Evolutionary conservation across 1,140 invertebrate species (phyloP).

Genomic region (Anagrus nilaparvatae): DNA sequence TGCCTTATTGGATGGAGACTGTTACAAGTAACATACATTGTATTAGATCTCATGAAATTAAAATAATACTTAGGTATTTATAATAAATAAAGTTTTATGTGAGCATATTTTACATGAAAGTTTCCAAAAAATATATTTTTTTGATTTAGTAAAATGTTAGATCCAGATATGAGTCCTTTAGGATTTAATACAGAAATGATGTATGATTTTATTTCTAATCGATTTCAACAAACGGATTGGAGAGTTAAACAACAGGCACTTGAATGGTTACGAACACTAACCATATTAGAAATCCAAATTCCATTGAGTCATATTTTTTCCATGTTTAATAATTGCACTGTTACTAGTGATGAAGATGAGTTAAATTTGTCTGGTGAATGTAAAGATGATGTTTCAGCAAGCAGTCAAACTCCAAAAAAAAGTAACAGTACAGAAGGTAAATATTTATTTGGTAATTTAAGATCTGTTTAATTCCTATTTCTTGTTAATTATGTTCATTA

Average conservation of each 20-base stretch:
- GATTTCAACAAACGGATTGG: constrained; percentile 75
- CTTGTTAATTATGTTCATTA: too few species aligned
- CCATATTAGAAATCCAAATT: constrained; percentile 80
- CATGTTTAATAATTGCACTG: constrained; percentile 79
- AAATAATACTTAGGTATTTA: constrained; percentile 71
- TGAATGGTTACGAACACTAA: constrained; percentile 90
- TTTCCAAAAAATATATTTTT: constrained; percentile 1
- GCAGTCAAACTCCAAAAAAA: too few species aligned
- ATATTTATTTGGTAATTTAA: too few species aligned
- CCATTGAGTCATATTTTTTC: constrained; percentile 75
- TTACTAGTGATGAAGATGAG: too few species aligned
- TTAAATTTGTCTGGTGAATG: too few species aligned
- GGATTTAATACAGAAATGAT: constrained; percentile 89
- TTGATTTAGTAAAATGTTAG: constrained; percentile 80
- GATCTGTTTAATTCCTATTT: too few species aligned
- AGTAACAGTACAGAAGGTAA: too few species aligned
- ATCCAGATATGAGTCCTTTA: constrained; percentile 89
- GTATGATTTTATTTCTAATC: constrained; percentile 85
- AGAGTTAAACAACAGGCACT: constrained; percentile 89
- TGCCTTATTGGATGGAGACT: constrained; percentile 98
- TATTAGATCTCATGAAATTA: constrained; percentile 82
- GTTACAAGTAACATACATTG: constrained; percentile 91
- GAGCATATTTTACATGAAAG: not conserved
- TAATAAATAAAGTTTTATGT: constrained; percentile 7
- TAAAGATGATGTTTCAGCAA: too few species aligned